phyloP scores from a whole-genome alignment of 2,113 vertebrate species.

The Albula glossodonta region DNA sequence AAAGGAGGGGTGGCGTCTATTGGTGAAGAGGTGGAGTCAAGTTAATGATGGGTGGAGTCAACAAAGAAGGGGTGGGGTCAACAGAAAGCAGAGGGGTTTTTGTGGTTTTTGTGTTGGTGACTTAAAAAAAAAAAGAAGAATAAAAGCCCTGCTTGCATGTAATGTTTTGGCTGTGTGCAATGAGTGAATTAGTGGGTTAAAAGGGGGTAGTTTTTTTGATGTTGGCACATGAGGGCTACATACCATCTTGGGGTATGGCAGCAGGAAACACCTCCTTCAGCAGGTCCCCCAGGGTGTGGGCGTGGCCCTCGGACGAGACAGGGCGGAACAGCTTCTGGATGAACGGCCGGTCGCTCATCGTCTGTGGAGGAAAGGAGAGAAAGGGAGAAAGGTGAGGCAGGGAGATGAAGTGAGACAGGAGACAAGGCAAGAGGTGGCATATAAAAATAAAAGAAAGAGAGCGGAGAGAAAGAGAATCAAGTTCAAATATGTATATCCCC shows the following conservation, averaged over 20 bases:
- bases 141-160: background rate
- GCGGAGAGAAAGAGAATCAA: background rate
- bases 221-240: constrained; percentile 15
- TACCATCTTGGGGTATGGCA: constrained; percentile 83
- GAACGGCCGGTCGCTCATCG: constrained; percentile 86
- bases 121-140: background rate
- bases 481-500: too few species aligned
- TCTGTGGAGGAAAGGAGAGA: constrained; percentile 61
- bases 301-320: constrained; percentile 79
- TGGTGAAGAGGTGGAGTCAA: background rate
- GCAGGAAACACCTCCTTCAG: constrained; percentile 86
- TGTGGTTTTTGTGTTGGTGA: too few species aligned
- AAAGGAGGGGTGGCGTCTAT: background rate
- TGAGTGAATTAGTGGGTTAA: background rate
- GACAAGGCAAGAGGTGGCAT: background rate
- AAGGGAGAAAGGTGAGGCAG: background rate
- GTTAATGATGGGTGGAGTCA: background rate
- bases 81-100: background rate
- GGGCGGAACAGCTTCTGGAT: constrained; percentile 96
- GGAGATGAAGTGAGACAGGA: background rate
- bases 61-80: background rate
- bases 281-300: constrained; percentile 86
- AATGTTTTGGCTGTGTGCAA: background rate
- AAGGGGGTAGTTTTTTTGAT: background rate
- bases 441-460: background rate